Evolutionary conservation across 2,113 vertebrate genomes (phyloP).

Genomic region (Psilopogon haemacephalus): DNA sequence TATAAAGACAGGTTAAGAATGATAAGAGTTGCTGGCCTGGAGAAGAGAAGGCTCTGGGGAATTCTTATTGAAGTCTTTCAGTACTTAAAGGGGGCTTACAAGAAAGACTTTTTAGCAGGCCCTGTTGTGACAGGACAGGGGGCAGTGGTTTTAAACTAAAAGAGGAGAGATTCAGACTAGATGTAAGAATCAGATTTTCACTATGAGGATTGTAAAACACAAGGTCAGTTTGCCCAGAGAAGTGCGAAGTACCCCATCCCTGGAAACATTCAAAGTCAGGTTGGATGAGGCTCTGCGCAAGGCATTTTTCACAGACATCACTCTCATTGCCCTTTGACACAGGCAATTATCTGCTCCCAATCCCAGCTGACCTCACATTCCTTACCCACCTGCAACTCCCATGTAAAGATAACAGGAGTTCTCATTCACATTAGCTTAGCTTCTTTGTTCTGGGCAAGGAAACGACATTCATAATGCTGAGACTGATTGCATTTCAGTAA

Average conservation of each 20-base stretch:
- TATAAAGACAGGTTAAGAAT: not conserved
- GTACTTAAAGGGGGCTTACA: not conserved
- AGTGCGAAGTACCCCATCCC: not conserved
- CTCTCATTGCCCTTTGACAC: constrained; percentile 54
- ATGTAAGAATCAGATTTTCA: not conserved
- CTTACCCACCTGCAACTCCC: constrained; percentile 61
- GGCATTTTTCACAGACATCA: constrained; percentile 39
- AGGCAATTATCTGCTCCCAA: constrained; percentile 35
- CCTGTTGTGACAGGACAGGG: not conserved
- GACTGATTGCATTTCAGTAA: constrained; percentile 36
- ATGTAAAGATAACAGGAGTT: constrained; percentile 53
- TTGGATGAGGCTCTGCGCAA: not conserved
- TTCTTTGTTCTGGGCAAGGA: constrained; percentile 43
- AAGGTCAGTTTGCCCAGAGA: not conserved
- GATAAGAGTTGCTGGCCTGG: not conserved
- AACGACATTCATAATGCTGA: constrained; percentile 25
- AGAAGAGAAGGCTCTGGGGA: not conserved
- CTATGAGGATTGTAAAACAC: not conserved
- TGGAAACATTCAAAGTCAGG: not conserved
- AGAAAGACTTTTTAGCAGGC: not conserved
- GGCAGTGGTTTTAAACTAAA: not conserved
- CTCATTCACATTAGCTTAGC: constrained; percentile 25
- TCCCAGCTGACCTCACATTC: constrained; percentile 57
- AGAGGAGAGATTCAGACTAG: not conserved
- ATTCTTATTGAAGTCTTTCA: accelerated